Percentiles rank a stretch among this genome's conserved stretches.
phyloP scores from a whole-genome alignment of 2,797 vertebrate genomes.

The Micromesistius poutassou region DNA sequence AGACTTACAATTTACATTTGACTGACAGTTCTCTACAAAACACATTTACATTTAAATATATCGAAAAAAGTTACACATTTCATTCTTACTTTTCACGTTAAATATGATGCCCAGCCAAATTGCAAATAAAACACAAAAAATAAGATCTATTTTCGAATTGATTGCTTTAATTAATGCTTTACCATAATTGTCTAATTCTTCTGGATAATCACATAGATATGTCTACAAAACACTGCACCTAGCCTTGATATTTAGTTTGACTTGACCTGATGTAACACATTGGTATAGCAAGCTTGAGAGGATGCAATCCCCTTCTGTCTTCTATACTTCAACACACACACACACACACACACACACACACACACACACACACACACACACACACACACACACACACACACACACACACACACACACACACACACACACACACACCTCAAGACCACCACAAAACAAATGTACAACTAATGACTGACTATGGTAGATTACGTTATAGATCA shows the following conservation, averaged over 20 bases:
- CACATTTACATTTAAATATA: neutral
- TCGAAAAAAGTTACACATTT: neutral
- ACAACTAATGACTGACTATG: neutral
- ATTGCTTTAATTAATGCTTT: neutral
- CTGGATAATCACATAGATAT: too few species aligned
- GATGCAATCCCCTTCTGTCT: too few species aligned
- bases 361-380: conserved; percentile 18
- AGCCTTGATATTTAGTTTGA: neutral
- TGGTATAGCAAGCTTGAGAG: neutral
- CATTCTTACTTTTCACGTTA: too few species aligned
- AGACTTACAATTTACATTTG: neutral
- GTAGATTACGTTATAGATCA: neutral
- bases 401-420: neutral
- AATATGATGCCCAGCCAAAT: too few species aligned
- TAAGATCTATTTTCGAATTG: too few species aligned
- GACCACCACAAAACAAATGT: neutral
- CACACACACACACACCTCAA: neutral
- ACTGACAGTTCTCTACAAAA: too few species aligned
- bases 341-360: conserved; percentile 1
- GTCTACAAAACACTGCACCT: too few species aligned
- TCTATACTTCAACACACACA: neutral
- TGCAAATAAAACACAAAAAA: too few species aligned
- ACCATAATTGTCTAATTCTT: too few species aligned
- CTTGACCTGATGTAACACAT: neutral
- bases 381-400: neutral